Base-by-base conservation (phyloP, 2,113 vertebrate genomes). In the Zootoca vivipara region DNA sequence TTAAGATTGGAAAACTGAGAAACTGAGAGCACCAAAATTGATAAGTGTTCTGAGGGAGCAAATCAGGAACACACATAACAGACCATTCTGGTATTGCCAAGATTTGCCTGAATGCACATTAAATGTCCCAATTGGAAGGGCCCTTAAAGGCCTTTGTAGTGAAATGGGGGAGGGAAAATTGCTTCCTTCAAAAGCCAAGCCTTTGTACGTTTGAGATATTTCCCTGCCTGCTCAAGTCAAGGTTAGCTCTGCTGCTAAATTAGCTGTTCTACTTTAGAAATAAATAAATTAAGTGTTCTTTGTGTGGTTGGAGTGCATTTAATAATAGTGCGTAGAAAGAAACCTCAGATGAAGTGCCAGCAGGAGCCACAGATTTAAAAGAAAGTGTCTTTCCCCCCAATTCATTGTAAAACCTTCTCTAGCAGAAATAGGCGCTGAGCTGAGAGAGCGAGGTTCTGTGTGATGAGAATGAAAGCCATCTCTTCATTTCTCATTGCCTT, bases 201-300 rank as follows among this genome's bases (percentile, higher is more conserved):
- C 80, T 30, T 1, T 78, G 35, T 18, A 24, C 86, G 58, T 2
- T 3, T 35, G 20, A 86, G 8, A 81, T 87, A 86, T 88, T 85
- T 70, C 35, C 52, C 65, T 79, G 33, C 58, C 85, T 8, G 1
- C 0, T 2, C 67, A 87, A 89, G 78, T 70, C 2, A 74, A 8
- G 30, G 1, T 7, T 89, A 64, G 2, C 5, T 90, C 3, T 86
- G 24, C 3, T 87, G 70, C 86, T 91, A 84, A 87, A 85, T 75
- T 82, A 83, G 30, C 80, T 1, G 74, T 87, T 91, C 4, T 74
- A 65, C 38, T 46, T 5, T 80, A 85, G 64, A 78, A 69, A 18
- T 67, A 89, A 91, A 87, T 38, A 0, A 90, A 38, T n/a, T 1
- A 80, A 0, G 0, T 84, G 87, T 91, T 77, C 35, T 82, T 91